Evolutionary conservation across 2,113 vertebrate genomes (phyloP).

Genomic region (Anolis carolinensis): DNA sequence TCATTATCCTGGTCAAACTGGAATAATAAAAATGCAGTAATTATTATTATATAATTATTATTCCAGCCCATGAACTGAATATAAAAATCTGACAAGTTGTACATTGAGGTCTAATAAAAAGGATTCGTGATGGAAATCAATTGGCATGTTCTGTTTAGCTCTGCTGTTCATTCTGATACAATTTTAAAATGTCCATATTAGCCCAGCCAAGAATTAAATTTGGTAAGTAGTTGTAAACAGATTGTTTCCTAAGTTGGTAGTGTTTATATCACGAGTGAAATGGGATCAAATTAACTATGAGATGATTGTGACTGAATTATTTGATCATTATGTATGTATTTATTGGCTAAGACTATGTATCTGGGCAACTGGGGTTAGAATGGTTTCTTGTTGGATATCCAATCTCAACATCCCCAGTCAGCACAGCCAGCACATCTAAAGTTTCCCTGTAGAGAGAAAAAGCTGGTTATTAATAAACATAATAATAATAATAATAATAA

Average conservation of each 20-base stretch:
- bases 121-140: background rate
- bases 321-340: background rate
- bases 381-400: background rate
- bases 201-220: background rate
- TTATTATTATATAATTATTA: slow-evolving; percentile 17
- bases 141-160: background rate
- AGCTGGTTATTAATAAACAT: too few relatives aligned
- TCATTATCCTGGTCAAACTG: background rate
- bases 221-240: too few relatives aligned
- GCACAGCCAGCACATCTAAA: too few relatives aligned
- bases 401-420: too few relatives aligned
- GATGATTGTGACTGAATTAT: too few relatives aligned
- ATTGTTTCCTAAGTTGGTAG: too few relatives aligned
- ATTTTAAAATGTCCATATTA: background rate
- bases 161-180: background rate
- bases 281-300: too few relatives aligned
- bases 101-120: background rate
- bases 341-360: background rate
- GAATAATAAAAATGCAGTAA: background rate
- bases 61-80: background rate
- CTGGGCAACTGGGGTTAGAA: background rate
- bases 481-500: too few relatives aligned
- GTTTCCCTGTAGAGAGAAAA: too few relatives aligned
- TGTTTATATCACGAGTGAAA: too few relatives aligned
- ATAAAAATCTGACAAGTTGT: background rate